Conservation (phyloP, 2,797 vertebrate genomes). For the Tapirus indicus region DNA sequence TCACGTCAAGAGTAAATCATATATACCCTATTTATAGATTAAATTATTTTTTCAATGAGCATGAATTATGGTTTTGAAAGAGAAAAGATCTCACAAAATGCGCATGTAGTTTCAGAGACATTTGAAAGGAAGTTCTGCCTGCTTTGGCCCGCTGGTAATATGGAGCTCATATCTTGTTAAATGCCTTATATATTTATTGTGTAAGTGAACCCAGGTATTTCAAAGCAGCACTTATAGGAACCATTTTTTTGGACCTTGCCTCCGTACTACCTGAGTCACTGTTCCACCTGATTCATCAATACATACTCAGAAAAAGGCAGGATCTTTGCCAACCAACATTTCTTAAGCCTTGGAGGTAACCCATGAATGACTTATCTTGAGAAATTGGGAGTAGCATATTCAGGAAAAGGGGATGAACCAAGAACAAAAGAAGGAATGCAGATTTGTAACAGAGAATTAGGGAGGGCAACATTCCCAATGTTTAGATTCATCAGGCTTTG, state of each 20-base stretch:
- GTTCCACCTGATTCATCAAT: not conserved
- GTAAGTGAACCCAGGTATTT: not conserved
- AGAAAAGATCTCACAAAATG: conserved; percentile 14
- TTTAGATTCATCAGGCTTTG: not conserved
- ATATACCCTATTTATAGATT: not conserved
- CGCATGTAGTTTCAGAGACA: not conserved
- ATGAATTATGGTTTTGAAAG: not conserved
- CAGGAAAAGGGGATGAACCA: not conserved
- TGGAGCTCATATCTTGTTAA: not conserved
- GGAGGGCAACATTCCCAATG: not conserved
- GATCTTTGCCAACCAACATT: not conserved
- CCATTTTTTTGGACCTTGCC: not conserved
- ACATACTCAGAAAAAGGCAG: not conserved
- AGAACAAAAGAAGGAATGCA: not conserved
- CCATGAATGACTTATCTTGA: not conserved
- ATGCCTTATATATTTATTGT: not conserved
- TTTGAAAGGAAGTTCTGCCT: not conserved
- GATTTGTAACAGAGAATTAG: not conserved
- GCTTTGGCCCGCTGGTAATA: not conserved
- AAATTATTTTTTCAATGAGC: not conserved
- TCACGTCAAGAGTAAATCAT: not conserved
- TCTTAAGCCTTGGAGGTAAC: not conserved
- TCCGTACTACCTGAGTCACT: not conserved
- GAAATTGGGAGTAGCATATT: not conserved
- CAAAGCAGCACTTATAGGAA: not conserved